A percentile compares a stretch with the other conserved stretches of the same genome.
These are phyloP conservation scores for Acanthosepion pharaonis DNA, from an alignment of 2,888 invertebrate genomes.

Conservation along the genomic window DNA sequence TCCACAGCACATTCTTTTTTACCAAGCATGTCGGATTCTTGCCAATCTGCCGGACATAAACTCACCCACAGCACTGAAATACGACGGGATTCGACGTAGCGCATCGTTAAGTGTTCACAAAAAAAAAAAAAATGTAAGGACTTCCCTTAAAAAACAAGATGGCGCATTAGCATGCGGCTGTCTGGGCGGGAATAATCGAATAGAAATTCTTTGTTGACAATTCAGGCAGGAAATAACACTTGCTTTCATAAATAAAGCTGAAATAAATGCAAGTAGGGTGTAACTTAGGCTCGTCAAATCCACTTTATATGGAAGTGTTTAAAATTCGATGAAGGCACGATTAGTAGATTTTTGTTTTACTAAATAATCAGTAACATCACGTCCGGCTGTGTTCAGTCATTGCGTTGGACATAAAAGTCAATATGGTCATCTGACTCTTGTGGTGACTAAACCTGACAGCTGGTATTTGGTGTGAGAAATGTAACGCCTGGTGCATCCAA, in stretches of 20 bases:
- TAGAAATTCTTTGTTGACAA: not conserved
- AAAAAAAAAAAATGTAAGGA: not conserved
- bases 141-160: not conserved
- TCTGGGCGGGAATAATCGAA: not conserved
- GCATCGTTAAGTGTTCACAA: not conserved
- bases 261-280: not conserved
- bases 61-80: not conserved
- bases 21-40: not conserved
- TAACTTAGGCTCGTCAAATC: not conserved
- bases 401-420: not conserved
- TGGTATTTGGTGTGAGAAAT: not conserved
- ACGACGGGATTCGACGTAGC: not conserved
- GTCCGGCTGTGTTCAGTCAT: not conserved
- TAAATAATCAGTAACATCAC: not conserved
- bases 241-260: not conserved
- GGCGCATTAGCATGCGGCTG: not conserved
- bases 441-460: not conserved
- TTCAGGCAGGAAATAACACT: not conserved
- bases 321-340: not conserved
- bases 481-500: not conserved
- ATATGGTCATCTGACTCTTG: not conserved
- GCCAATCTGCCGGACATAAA: not conserved
- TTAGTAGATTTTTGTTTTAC: not conserved
- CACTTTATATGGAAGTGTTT: not conserved
- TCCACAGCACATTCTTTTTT: not conserved